Evolutionary conservation across 2,797 vertebrate genomes (phyloP), one percentile per base, ranked within the genome.

Genomic region (Podargus strigoides): DNA sequence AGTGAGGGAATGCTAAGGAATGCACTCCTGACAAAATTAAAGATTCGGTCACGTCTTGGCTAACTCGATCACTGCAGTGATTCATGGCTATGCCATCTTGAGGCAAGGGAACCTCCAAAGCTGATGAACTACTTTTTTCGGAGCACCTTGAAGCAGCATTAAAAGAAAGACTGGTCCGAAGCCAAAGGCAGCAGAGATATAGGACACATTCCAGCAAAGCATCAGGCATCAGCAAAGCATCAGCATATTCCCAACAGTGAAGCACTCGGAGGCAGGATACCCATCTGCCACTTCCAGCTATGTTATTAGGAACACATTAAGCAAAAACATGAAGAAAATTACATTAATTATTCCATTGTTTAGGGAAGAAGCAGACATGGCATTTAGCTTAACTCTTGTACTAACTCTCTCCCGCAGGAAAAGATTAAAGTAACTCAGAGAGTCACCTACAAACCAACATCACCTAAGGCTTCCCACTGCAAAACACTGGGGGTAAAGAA

Each of bases 251-350:
- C 69, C 92, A 72, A 9, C 79, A 85, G 72, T 3, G 50, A 81
- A 55, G 72, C 87, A 37, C 53, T 85, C 6, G 6, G 87, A 80
- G 82, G 87, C 66, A 83, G 82, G 87, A 78, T 69, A 37, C 62
- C 95, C 95, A 93, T 91, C 95, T 96, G 95, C 85, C 91, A 95
- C 93, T 93, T 83, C 46, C 79, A 91, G 76, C 85, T 73, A 60
- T 30, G 19, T 81, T 74, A 87, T 37, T 47, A 80, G 78, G 72
- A 92, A 49, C 3, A 15, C 55, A 36, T 46, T 56, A 86, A 87
- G 73, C 58, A 91, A 62, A 94, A 89, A 79, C 67, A 76, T 0
- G 68, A 28, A 85, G 77, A 94, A 92, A 82, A 86, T 72, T 12
- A 34, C 53, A 72, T 87, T 78, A 62, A 89, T 89, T 67, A 80